These are phyloP conservation scores for Cynopterus brachyotis DNA, from an alignment of 2,113 vertebrate genomes.

Conservation along the genomic window DNA sequence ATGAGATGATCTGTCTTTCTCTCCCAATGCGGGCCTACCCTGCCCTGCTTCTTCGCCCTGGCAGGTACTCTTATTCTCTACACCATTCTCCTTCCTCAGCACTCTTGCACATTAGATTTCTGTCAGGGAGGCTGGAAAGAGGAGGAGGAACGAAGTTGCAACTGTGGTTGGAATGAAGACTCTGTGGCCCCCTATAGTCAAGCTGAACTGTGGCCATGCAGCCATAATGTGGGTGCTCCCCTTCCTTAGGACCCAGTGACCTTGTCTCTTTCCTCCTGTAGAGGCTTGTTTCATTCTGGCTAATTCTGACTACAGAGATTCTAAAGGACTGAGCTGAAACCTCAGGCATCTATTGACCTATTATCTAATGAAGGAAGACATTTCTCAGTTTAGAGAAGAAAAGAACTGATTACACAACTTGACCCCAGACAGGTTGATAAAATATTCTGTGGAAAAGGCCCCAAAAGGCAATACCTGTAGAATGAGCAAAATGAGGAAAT, in stretches of 20 bases:
- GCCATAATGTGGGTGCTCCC: neutral
- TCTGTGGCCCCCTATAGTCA: neutral
- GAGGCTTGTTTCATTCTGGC: neutral
- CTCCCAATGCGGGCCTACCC: neutral
- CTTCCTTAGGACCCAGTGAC: neutral
- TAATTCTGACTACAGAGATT: neutral
- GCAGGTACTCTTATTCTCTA: neutral
- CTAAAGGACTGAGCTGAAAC: neutral
- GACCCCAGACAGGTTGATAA: neutral
- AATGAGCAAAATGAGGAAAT: slow-evolving; percentile 92
- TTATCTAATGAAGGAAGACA: neutral
- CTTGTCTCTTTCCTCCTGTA: neutral
- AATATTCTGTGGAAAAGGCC: neutral
- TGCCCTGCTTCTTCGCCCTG: neutral
- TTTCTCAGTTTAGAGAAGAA: neutral
- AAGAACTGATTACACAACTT: neutral
- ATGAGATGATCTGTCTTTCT: neutral
- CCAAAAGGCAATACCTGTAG: slow-evolving; percentile 88
- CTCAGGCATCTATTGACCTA: neutral
- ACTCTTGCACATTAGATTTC: neutral
- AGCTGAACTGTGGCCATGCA: neutral
- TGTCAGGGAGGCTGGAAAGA: neutral
- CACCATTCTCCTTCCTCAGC: neutral
- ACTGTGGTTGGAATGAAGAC: neutral
- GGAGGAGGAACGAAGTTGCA: neutral